A percentile compares a stretch with the other conserved stretches of the same genome.
Conservation (phyloP, 2,113 vertebrate genomes). For the Urocynchramus pylzowi region DNA sequence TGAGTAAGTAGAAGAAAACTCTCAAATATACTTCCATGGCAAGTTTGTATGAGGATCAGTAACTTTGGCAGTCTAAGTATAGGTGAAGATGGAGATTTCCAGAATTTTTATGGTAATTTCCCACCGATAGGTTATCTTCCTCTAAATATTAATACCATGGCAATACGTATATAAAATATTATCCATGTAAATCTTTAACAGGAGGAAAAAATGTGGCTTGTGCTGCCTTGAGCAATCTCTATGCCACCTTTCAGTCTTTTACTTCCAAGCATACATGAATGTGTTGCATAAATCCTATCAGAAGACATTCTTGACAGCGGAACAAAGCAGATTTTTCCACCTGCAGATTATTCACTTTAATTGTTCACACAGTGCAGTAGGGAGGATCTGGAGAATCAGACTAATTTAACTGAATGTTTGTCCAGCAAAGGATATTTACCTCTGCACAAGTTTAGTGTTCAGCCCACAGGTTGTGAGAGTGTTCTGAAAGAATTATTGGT, state of each 20-base stretch:
- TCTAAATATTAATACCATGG: neutral
- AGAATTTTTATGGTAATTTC: neutral
- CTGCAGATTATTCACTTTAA: neutral
- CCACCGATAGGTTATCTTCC: neutral
- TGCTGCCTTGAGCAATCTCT: neutral
- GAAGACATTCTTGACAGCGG: neutral
- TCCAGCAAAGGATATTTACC: neutral
- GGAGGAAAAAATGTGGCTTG: neutral
- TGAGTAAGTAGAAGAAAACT: neutral
- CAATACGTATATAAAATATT: neutral
- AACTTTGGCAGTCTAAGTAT: neutral
- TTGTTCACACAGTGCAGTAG: neutral
- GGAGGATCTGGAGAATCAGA: neutral
- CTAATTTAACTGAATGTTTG: neutral
- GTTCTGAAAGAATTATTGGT: neutral
- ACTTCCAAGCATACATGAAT: accelerated
- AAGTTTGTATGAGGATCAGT: neutral
- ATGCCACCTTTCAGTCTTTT: neutral
- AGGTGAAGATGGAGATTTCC: neutral
- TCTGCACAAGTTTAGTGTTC: neutral
- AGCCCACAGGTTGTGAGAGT: neutral
- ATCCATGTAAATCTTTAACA: neutral
- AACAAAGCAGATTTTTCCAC: neutral
- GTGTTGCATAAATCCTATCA: neutral
- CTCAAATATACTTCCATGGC: neutral